Evolutionary conservation across 2,113 vertebrate species (phyloP).

Genomic region (Saccopteryx bilineata): DNA sequence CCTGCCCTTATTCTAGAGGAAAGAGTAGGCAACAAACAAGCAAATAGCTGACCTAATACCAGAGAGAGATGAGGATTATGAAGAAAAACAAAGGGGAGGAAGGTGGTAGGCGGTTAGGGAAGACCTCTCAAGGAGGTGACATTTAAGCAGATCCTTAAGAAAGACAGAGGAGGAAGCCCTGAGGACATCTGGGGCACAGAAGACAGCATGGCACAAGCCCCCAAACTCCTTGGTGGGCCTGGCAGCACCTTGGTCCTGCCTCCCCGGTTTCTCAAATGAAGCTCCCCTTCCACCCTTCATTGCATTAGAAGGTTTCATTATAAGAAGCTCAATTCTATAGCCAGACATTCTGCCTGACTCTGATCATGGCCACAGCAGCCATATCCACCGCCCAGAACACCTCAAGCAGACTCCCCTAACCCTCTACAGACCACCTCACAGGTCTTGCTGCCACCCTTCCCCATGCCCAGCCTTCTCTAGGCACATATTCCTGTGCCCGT

Average conservation of each 20-base stretch:
- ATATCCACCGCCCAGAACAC: background rate
- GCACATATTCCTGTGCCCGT: background rate
- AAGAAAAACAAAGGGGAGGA: constrained; percentile 14
- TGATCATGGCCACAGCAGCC: background rate
- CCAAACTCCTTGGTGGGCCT: background rate
- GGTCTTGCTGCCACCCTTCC: background rate
- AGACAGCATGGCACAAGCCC: background rate
- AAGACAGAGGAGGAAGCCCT: background rate
- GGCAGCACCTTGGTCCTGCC: background rate
- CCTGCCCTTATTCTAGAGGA: background rate
- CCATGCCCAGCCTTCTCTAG: background rate
- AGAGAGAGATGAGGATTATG: background rate
- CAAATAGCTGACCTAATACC: background rate
- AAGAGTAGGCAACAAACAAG: background rate
- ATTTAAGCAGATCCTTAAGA: background rate
- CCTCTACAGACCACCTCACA: background rate
- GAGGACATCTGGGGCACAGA: background rate
- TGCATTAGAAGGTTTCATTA: background rate
- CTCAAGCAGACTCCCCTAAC: too few species aligned
- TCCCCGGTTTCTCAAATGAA: background rate
- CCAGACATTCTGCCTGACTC: background rate
- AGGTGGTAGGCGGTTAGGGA: background rate
- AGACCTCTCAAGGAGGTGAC: background rate
- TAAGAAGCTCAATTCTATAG: background rate
- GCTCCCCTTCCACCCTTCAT: background rate